Evolutionary conservation across 2,113 vertebrate genomes (phyloP), one percentile per base, ranked within the genome.

Genomic region (Axis porcinus): DNA sequence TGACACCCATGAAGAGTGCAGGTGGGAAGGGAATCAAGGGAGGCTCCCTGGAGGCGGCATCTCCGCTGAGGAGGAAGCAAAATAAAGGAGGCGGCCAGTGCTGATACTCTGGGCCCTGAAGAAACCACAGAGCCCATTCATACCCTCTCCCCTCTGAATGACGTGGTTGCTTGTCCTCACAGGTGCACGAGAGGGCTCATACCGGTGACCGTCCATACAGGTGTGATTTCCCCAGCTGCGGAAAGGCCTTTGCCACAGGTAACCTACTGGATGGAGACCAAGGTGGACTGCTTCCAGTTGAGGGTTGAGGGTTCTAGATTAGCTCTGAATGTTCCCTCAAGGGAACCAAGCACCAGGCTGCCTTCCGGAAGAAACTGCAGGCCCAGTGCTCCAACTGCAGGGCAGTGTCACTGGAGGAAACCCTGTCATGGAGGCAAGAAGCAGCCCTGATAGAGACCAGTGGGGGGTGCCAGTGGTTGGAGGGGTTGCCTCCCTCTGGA

Each of bases 201-300:
- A 99, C 99, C 0, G 99, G 99, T 19, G 99, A 99, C 96, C 97
- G 99, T 36, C 99, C 99, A 0, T 99, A 99, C 76, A 97, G 97
- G 0, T 99, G 99, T 14, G 98, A 99, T 78, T 98, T 99, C 83
- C 98, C 98, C 62, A 98, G 98, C 97, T 99, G 99, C 30, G 99
- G 99, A 86, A 99, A 99, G 97, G 99, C 99, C 50, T 99, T 99
- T 97, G 98, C 99, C 79, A 99, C 99, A 95, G 99, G 99, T 99
- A 98, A 96, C 1, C 0, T 76, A 2, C 78, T 86, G 36, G 14
- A 54, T 58, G 21, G 45, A 83, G 28, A 36, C 62, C 55, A 21
- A 70, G 57, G 47, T 43, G 5, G 36, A 47, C 96, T 95, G 5
- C 86, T 85, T 97, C 36, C 25, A 85, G 15, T 36, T 79, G 17